Percentiles rank a stretch among this genome's conserved stretches.
Conservation (phyloP, 1,140 invertebrate species). For the Drosophila bipectinata region DNA sequence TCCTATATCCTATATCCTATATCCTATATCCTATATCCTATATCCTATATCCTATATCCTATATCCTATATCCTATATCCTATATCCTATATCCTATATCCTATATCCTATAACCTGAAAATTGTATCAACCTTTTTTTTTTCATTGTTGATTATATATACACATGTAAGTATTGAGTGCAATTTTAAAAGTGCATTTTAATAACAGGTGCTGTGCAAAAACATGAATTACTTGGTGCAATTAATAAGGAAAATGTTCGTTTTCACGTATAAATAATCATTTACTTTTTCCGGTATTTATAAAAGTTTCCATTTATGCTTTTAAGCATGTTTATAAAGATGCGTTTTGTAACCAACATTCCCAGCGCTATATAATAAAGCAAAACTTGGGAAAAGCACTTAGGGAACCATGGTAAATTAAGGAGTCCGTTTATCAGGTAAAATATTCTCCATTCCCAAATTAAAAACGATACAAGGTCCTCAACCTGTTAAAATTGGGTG, state of each 20-base stretch:
- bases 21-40: no score
- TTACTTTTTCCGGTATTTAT: conserved; percentile 49
- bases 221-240: neutral
- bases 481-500: conserved; percentile 4
- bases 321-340: conserved; percentile 5
- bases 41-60: no score
- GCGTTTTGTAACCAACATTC: conserved; percentile 4
- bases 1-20: no score
- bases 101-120: no score
- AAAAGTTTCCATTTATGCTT: conserved; percentile 18
- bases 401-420: neutral
- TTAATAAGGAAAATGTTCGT: neutral
- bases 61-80: no score
- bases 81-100: no score
- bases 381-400: neutral
- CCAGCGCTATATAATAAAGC: neutral
- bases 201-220: conserved; percentile 1
- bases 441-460: conserved; percentile 2
- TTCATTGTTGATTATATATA: neutral
- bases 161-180: neutral
- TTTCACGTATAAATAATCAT: conserved; percentile 18
- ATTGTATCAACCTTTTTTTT: neutral
- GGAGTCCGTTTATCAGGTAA: neutral
- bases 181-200: neutral
- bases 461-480: conserved; percentile 1